Evolutionary conservation across 2,888 invertebrate species (phyloP).

Genomic region (Luffia ferchaultella): DNA sequence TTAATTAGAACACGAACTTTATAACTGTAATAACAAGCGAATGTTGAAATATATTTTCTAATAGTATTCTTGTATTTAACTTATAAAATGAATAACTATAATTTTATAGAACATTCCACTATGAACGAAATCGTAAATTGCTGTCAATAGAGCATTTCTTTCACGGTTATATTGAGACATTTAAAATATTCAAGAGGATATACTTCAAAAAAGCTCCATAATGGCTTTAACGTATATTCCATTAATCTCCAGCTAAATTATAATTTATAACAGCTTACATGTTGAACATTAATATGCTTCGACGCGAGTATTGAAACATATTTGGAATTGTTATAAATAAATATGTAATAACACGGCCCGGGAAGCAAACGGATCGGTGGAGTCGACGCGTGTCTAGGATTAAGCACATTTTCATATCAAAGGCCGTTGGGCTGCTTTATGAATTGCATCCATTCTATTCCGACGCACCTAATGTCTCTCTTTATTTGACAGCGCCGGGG

Average conservation of each 20-base stretch:
- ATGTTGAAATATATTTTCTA: too few relatives aligned
- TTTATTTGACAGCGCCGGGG: constrained; percentile 31
- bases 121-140: too few relatives aligned
- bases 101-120: too few relatives aligned
- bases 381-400: constrained; percentile 58
- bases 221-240: constrained; percentile 18
- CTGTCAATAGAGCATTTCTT: too few relatives aligned
- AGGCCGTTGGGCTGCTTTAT: constrained; percentile 51
- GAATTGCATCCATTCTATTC: constrained; percentile 50
- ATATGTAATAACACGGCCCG: constrained; percentile 42
- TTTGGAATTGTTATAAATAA: constrained; percentile 47
- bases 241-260: constrained; percentile 47
- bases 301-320: constrained; percentile 52
- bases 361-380: constrained; percentile 40
- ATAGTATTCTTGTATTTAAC: too few relatives aligned
- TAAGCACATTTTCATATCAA: constrained; percentile 62
- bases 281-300: constrained; percentile 38
- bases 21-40: too few relatives aligned
- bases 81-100: too few relatives aligned
- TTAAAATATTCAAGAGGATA: too few relatives aligned
- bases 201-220: background rate
- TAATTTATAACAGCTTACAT: constrained; percentile 42
- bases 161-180: too few relatives aligned
- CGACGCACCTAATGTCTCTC: constrained; percentile 49
- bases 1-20: too few relatives aligned